phyloP scores from a whole-genome alignment of 2,888 invertebrate genomes.

The Adineta ricciae region DNA sequence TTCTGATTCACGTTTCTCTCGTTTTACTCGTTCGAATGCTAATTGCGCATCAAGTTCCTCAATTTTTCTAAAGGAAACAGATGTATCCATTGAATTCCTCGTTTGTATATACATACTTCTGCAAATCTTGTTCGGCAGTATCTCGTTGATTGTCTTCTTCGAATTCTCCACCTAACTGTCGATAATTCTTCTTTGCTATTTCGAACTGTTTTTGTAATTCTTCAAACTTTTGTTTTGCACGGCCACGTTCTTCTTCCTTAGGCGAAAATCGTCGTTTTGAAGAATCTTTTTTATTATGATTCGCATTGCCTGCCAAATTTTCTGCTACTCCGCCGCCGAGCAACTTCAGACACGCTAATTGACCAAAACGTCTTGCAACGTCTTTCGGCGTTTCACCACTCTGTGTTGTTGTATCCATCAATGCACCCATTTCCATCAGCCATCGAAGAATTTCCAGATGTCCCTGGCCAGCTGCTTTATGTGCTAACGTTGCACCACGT shows the following conservation, averaged over 20 bases:
- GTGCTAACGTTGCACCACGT: slow-evolving; percentile 48
- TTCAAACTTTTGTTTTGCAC: slow-evolving; percentile 45
- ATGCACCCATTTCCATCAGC: slow-evolving; percentile 50
- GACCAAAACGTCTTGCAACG: slow-evolving; percentile 47
- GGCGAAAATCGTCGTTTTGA: slow-evolving; percentile 26
- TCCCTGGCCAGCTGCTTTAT: slow-evolving; percentile 51
- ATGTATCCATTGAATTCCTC: not conserved
- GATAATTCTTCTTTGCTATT: slow-evolving; percentile 47
- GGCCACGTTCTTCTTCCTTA: slow-evolving; percentile 32
- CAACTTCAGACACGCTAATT: slow-evolving; percentile 47
- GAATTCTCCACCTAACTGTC: slow-evolving; percentile 48
- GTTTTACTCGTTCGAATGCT: slow-evolving; percentile 46
- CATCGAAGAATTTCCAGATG: slow-evolving; percentile 48
- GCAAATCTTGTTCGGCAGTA: not conserved
- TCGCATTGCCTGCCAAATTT: not conserved
- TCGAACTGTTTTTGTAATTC: slow-evolving; percentile 45
- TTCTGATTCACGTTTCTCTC: slow-evolving; percentile 48
- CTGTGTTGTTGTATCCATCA: slow-evolving; percentile 44
- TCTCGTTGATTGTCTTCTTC: slow-evolving; percentile 40
- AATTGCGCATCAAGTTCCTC: slow-evolving; percentile 47
- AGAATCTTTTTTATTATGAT: slow-evolving; percentile 31
- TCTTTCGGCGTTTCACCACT: slow-evolving; percentile 48
- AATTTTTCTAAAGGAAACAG: slow-evolving; percentile 42
- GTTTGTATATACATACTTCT: not conserved
- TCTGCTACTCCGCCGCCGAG: slow-evolving; percentile 37